Conservation (phyloP, 2,888 invertebrate species). For the Ctena decussata region DNA sequence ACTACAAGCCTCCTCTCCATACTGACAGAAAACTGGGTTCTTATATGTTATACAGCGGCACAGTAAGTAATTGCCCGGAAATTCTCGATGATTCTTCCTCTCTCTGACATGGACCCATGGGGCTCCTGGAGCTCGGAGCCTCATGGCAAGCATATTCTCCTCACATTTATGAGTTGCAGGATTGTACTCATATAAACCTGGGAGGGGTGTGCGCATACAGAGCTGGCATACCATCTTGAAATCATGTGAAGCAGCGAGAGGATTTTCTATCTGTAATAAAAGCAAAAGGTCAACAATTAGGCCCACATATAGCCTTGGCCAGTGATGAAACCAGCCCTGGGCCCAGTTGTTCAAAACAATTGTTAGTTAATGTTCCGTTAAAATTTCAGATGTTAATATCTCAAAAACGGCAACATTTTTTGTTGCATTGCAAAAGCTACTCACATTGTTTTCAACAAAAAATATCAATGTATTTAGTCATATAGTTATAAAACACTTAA, state of each 20-base stretch:
- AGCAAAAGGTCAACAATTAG: too few species aligned
- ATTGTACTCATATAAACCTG: slow-evolving; percentile 62
- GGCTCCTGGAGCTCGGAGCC: slow-evolving; percentile 31
- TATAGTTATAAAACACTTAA: too few species aligned
- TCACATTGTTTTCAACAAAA: too few species aligned
- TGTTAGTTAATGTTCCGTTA: too few species aligned
- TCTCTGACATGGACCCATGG: slow-evolving; percentile 79
- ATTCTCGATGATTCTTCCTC: slow-evolving; percentile 78
- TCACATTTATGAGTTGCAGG: slow-evolving; percentile 74
- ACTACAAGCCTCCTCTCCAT: slow-evolving; percentile 76
- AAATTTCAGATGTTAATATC: too few species aligned
- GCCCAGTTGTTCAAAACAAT: too few species aligned
- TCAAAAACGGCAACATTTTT: too few species aligned
- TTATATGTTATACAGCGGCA: slow-evolving; percentile 74
- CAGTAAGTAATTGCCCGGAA: slow-evolving; percentile 78
- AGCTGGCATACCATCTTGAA: slow-evolving; percentile 72
- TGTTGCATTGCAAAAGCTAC: too few species aligned
- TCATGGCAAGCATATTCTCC: slow-evolving; percentile 78
- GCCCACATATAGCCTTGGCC: too few species aligned
- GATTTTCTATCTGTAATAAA: slow-evolving; percentile 57
- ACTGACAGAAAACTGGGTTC: slow-evolving; percentile 70
- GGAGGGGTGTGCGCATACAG: slow-evolving; percentile 62
- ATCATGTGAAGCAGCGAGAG: slow-evolving; percentile 65
- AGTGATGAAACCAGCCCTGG: too few species aligned
- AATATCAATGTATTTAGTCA: too few species aligned